Conservation (phyloP, 2,797 vertebrate genomes). For the Nannoperca obscura region DNA sequence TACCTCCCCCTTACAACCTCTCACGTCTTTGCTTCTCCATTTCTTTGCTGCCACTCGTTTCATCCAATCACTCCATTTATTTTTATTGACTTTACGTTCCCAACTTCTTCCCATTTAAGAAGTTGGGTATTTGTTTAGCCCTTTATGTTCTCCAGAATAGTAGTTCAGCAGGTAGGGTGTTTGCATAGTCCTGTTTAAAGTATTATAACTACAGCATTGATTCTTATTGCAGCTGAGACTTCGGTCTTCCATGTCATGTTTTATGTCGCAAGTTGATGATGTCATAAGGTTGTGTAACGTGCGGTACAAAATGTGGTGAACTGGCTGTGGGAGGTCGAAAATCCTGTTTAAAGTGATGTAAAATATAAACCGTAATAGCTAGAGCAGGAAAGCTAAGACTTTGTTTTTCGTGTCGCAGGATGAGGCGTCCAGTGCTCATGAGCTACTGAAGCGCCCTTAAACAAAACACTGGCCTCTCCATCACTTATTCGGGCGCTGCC, state of each 20-base stretch:
- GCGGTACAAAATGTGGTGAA: too few species aligned
- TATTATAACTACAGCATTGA: too few species aligned
- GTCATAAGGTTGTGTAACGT: too few species aligned
- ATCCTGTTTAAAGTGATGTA: too few species aligned
- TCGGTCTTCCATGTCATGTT: too few species aligned
- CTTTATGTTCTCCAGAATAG: neutral
- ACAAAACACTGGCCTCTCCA: constrained; percentile 19
- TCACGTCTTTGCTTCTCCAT: neutral
- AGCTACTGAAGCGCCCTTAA: constrained; percentile 34
- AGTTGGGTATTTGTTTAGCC: constrained; percentile 8
- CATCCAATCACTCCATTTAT: constrained; percentile 15
- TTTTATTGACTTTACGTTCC: constrained; percentile 14
- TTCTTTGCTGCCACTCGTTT: neutral
- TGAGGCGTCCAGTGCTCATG: neutral
- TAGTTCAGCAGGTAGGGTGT: neutral
- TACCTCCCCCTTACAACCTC: neutral
- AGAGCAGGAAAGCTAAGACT: too few species aligned
- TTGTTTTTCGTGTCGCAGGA: too few species aligned
- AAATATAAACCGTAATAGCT: too few species aligned
- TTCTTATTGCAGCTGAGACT: too few species aligned
- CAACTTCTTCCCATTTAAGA: constrained; percentile 31
- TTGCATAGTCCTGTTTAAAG: too few species aligned
- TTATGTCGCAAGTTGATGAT: too few species aligned
- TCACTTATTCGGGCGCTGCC: neutral
- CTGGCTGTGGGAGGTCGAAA: too few species aligned